Percentiles rank a stretch among this genome's conserved stretches.
These are phyloP conservation scores for Antheraea yamamai DNA, from an alignment of 2,888 invertebrate genomes.

Conservation along the genomic window DNA sequence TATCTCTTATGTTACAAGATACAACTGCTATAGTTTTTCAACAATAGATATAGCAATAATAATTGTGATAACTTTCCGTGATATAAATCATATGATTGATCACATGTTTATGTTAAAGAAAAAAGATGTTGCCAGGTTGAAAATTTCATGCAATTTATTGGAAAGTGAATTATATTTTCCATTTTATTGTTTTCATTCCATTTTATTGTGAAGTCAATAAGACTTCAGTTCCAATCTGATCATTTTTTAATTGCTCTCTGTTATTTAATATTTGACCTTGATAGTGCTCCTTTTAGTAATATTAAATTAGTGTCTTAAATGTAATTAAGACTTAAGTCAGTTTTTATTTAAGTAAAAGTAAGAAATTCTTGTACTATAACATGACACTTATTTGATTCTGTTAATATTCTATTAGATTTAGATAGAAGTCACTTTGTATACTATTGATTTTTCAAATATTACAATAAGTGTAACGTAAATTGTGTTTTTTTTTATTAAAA, in stretches of 20 bases:
- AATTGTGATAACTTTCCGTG: not conserved
- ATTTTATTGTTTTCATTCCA: not conserved
- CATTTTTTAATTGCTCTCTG: not conserved
- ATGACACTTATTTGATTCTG: not conserved
- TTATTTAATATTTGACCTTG: too few relatives aligned
- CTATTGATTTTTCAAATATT: too few relatives aligned
- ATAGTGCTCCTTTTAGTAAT: too few relatives aligned
- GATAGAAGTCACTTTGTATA: not conserved
- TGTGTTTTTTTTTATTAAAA: too few relatives aligned
- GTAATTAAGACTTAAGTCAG: not conserved
- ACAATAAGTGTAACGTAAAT: too few relatives aligned
- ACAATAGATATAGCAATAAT: not conserved
- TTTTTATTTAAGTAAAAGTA: not conserved
- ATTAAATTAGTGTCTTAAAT: not conserved
- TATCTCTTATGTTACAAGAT: not conserved
- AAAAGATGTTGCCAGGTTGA: conserved; percentile 4
- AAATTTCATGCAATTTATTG: not conserved
- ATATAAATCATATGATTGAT: conserved; percentile 3
- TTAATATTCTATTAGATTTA: not conserved
- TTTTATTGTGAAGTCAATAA: too few relatives aligned
- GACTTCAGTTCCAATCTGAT: not conserved
- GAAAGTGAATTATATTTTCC: not conserved
- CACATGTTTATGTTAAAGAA: not conserved
- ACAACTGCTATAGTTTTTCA: not conserved
- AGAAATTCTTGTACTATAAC: not conserved